phyloP scores from a whole-genome alignment of 2,113 vertebrate species.

The Phasianus colchicus region DNA sequence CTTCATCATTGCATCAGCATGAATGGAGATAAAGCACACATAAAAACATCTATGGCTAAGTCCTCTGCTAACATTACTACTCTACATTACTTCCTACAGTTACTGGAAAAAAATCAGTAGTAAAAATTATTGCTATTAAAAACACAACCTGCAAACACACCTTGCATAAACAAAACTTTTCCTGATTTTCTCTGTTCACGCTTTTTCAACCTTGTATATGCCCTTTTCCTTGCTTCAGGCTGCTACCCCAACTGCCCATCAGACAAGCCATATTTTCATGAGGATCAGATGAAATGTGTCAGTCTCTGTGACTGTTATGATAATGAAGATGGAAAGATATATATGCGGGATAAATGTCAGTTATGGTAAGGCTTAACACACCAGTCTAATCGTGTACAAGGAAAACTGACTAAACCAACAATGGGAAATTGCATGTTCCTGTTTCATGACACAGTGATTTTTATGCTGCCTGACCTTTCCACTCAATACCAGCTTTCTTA shows the following conservation, averaged over 20 bases:
- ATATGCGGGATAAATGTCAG: slow-evolving; percentile 80
- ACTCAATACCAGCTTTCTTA: background rate
- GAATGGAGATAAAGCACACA: background rate
- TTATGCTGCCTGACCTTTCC: background rate
- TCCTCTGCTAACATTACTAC: background rate
- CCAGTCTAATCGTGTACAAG: background rate
- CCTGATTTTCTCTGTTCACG: background rate
- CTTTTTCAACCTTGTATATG: background rate
- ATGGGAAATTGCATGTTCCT: background rate
- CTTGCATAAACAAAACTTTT: background rate
- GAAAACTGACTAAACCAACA: background rate
- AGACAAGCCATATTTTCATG: slow-evolving; percentile 85
- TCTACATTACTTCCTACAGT: background rate
- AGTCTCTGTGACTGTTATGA: slow-evolving; percentile 80
- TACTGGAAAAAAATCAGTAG: background rate
- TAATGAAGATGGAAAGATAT: slow-evolving; percentile 66
- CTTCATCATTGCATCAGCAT: background rate
- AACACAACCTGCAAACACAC: background rate
- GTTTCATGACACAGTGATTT: background rate
- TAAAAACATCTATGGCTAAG: background rate
- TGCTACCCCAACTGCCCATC: slow-evolving; percentile 90
- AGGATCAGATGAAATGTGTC: slow-evolving; percentile 88
- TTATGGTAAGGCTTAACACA: slow-evolving; percentile 79
- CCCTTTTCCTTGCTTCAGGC: slow-evolving; percentile 70
- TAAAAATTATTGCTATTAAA: background rate